Percentiles rank a stretch among this genome's conserved stretches.
These are phyloP conservation scores for Yponomeuta plumbellus DNA, from an alignment of 2,888 invertebrate species.

Conservation along the genomic window DNA sequence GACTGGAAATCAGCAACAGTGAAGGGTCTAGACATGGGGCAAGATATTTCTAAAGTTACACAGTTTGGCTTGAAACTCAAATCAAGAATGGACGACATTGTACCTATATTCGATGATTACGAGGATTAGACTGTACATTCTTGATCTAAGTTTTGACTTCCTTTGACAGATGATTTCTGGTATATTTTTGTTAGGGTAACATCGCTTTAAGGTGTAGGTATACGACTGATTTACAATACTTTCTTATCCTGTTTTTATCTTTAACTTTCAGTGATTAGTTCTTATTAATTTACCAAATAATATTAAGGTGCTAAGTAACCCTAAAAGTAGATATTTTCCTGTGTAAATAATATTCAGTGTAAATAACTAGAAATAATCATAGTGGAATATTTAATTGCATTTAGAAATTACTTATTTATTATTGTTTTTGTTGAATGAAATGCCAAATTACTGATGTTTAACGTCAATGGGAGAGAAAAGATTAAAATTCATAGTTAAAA, in stretches of 20 bases:
- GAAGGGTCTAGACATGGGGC: conserved; percentile 40
- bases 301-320: conserved; percentile 5
- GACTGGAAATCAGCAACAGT: conserved; percentile 45
- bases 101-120: conserved; percentile 60
- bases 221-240: background rate
- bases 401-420: conserved; percentile 19
- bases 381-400: conserved; percentile 13
- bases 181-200: background rate
- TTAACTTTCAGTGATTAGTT: background rate
- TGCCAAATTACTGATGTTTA: conserved; percentile 33
- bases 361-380: conserved; percentile 9
- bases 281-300: conserved; percentile 11
- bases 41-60: conserved; percentile 47
- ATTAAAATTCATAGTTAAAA: background rate
- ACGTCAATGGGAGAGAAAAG: background rate
- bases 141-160: conserved; percentile 16
- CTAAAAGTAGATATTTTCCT: background rate
- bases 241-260: background rate
- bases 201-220: background rate
- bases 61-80: conserved; percentile 58
- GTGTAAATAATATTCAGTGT: conserved; percentile 17
- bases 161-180: background rate
- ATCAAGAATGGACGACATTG: conserved; percentile 57
- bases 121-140: conserved; percentile 31
- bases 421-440: conserved; percentile 27